These are phyloP conservation scores for Mungos mungo DNA, from an alignment of 2,113 vertebrate genomes.

Conservation along the genomic window DNA sequence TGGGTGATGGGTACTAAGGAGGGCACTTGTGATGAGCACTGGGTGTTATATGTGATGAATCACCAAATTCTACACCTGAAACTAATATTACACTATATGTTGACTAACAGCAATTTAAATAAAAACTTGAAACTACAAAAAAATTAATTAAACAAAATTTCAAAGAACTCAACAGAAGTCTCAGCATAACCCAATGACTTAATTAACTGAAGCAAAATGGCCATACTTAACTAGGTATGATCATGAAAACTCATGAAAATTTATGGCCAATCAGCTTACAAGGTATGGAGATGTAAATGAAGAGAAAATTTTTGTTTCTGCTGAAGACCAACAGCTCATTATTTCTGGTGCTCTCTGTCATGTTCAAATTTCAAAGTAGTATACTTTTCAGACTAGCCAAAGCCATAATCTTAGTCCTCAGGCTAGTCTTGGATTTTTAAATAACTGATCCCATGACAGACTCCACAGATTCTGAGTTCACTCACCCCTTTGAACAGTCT, in stretches of 20 bases:
- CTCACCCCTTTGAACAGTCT: background rate
- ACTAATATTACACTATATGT: background rate
- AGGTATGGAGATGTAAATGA: background rate
- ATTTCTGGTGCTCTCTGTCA: background rate
- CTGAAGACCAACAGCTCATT: background rate
- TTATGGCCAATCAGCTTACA: background rate
- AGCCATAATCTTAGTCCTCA: background rate
- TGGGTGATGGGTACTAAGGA: background rate
- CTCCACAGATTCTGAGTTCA: background rate
- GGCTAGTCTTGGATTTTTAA: background rate
- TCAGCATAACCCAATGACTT: background rate
- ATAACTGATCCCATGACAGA: background rate
- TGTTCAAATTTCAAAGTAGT: background rate
- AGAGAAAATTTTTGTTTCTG: background rate
- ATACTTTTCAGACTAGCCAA: background rate
- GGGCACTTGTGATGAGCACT: background rate
- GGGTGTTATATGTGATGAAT: background rate
- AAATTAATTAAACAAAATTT: background rate
- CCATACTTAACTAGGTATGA: background rate
- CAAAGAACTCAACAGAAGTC: background rate
- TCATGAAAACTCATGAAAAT: background rate
- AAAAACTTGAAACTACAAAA: background rate
- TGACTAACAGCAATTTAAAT: background rate
- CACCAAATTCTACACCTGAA: background rate
- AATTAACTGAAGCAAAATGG: background rate